phyloP scores from a whole-genome alignment of 1,140 invertebrate species.

The Diachasma alloeum region DNA sequence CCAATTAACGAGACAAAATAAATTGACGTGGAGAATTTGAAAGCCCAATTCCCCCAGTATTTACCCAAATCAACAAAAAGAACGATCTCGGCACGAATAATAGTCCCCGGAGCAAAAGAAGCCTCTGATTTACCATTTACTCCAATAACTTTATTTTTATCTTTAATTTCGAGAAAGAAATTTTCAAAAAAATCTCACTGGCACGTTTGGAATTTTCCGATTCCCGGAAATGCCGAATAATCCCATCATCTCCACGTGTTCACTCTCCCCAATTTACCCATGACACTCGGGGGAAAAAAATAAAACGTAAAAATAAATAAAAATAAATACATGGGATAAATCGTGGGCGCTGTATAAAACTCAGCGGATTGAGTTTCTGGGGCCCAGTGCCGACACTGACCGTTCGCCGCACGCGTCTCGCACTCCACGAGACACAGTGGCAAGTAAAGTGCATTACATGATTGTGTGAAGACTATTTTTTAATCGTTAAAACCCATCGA shows the following conservation, averaged over 20 bases:
- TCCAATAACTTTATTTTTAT: no score
- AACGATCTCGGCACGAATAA: no score
- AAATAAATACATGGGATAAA: not conserved
- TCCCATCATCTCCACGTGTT: not conserved
- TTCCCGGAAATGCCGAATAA: not conserved
- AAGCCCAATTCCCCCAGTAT: no score
- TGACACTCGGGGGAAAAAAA: not conserved
- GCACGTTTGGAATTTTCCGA: no score
- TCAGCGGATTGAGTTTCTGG: slow-evolving; percentile 49
- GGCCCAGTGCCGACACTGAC: slow-evolving; percentile 51
- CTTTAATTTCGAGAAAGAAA: no score
- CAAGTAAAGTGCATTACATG: not conserved
- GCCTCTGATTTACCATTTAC: no score
- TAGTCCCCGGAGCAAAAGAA: no score
- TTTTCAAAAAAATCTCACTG: no score
- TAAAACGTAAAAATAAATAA: not conserved
- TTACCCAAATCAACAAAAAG: no score
- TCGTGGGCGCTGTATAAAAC: slow-evolving; percentile 63
- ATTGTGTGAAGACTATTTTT: not conserved
- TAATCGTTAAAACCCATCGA: not conserved
- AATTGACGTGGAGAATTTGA: no score
- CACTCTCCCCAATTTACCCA: not conserved
- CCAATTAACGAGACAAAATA: no score
- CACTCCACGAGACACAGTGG: not conserved
- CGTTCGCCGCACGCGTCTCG: slow-evolving; percentile 39